Base-by-base conservation (phyloP, 2,113 vertebrate genomes). In the Caranx melampygus region DNA sequence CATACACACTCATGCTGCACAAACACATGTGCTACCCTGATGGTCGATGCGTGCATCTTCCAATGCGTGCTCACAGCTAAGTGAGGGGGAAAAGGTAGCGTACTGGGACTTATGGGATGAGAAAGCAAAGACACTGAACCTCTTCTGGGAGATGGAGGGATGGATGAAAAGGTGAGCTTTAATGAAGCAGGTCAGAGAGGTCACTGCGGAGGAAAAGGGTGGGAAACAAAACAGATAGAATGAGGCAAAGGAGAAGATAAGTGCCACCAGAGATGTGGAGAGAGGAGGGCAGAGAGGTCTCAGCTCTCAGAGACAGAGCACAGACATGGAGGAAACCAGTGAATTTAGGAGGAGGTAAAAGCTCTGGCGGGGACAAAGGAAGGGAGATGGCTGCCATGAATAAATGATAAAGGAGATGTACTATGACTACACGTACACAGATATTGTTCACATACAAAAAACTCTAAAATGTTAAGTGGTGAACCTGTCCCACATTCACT, bases 341-440 rank as follows among this genome's bases (percentile, higher is more conserved):
- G 49, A 76, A 64, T 37, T 72, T 44, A 82, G 11, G 59, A 55
- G 45, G 10, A 87, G 52, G 60, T 79, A 62, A 87, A 88, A 84
- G 58, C 73, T 79, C 64, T 57, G 15, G 34, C 81, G 72, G 68
- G 45, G 47, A 42, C 5, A 71, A 68, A 86, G 61, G 52, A 78
- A 40, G 35, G 44, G 35, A 78, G 71, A 80, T 77, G 59, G 78
- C 55, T 59, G 2, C 62, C 58, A 90, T 90, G 65, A 92, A 93
- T 90, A 85, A 92, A 84, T 88, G 8, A 94, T 91, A 9, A 66
- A 62, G 42, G 52, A 59, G 61, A 78, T 73, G 61, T 20, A 67
- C 31, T 0, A 18, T 44, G 15, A 70, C 35, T 57, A 40, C 57
- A 72, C 67, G 52, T 42, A 74, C 44, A 68, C 11, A 5, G 18